These are phyloP conservation scores for Amiota minor DNA, from an alignment of 2,888 invertebrate genomes.

Conservation along the genomic window DNA sequence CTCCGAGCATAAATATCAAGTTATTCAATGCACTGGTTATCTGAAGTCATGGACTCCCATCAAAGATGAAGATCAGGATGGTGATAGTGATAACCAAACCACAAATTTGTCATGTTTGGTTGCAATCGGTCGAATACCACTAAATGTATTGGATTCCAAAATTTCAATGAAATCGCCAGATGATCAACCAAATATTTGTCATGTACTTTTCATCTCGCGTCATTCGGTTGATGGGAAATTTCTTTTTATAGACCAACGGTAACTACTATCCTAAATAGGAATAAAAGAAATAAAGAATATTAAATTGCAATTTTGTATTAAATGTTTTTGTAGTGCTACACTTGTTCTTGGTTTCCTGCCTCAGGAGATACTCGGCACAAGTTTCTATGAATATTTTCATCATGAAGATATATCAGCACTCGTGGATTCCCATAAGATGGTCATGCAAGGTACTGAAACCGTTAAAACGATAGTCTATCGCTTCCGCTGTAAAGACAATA, in stretches of 20 bases:
- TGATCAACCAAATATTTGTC: conserved; percentile 76
- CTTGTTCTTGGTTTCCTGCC: conserved; percentile 91
- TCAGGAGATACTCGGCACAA: conserved; percentile 92
- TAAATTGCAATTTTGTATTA: conserved; percentile 12
- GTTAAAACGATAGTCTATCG: conserved; percentile 83
- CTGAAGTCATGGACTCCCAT: conserved; percentile 92
- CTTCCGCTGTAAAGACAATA: conserved; percentile 86
- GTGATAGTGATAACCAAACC: conserved; percentile 76
- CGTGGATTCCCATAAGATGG: conserved; percentile 88
- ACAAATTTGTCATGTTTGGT: conserved; percentile 90
- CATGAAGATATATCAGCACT: conserved; percentile 85
- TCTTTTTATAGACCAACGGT: conserved; percentile 93
- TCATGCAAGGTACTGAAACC: conserved; percentile 79
- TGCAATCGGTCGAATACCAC: conserved; percentile 86
- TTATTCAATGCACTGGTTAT: conserved; percentile 94
- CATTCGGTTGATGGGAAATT: conserved; percentile 94
- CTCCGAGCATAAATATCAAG: conserved; percentile 87
- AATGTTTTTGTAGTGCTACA: conserved; percentile 73
- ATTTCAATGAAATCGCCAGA: conserved; percentile 74
- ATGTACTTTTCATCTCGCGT: conserved; percentile 86
- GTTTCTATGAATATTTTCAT: conserved; percentile 93
- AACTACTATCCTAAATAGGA: background rate
- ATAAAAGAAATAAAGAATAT: background rate
- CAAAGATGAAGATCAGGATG: conserved; percentile 82
- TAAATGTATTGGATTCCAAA: conserved; percentile 75